A percentile compares a stretch with the other conserved stretches of the same genome.
phyloP scores from a whole-genome alignment of 2,888 invertebrate genomes.

The Lacanobia wlatinum region DNA sequence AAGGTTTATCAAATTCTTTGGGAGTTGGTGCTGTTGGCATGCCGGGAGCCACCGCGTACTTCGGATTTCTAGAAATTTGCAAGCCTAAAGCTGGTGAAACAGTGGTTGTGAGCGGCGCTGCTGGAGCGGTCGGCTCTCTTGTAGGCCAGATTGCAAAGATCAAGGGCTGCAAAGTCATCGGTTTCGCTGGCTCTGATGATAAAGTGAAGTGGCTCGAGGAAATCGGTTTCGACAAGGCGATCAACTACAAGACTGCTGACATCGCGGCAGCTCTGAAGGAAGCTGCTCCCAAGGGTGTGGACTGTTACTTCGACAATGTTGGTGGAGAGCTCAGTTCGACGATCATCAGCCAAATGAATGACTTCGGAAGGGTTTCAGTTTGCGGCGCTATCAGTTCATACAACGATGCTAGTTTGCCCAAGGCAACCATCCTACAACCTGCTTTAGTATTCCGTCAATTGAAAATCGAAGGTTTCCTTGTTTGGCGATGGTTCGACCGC shows the following conservation, averaged over 20 bases:
- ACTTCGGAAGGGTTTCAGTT: slow-evolving; percentile 90
- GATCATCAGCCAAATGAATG: slow-evolving; percentile 91
- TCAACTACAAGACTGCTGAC: slow-evolving; percentile 92
- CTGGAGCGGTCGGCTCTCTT: slow-evolving; percentile 94
- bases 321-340: slow-evolving; percentile 92
- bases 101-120: slow-evolving; percentile 93
- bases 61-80: slow-evolving; percentile 93
- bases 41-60: slow-evolving; percentile 94
- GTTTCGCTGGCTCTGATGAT: slow-evolving; percentile 91
- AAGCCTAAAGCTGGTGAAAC: slow-evolving; percentile 93
- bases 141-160: slow-evolving; percentile 95
- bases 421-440: slow-evolving; percentile 88
- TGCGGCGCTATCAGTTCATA: slow-evolving; percentile 82
- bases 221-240: slow-evolving; percentile 92
- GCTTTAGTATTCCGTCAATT: slow-evolving; percentile 90
- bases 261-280: slow-evolving; percentile 87
- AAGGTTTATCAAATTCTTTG: slow-evolving; percentile 89
- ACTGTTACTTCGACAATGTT: slow-evolving; percentile 94
- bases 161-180: slow-evolving; percentile 92
- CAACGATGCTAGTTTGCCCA: slow-evolving; percentile 74
- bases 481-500: slow-evolving; percentile 87
- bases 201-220: slow-evolving; percentile 87
- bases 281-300: slow-evolving; percentile 91
- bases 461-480: slow-evolving; percentile 91
- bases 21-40: slow-evolving; percentile 92